phyloP scores from a whole-genome alignment of 2,888 invertebrate genomes.

The Diaphora mendica region DNA sequence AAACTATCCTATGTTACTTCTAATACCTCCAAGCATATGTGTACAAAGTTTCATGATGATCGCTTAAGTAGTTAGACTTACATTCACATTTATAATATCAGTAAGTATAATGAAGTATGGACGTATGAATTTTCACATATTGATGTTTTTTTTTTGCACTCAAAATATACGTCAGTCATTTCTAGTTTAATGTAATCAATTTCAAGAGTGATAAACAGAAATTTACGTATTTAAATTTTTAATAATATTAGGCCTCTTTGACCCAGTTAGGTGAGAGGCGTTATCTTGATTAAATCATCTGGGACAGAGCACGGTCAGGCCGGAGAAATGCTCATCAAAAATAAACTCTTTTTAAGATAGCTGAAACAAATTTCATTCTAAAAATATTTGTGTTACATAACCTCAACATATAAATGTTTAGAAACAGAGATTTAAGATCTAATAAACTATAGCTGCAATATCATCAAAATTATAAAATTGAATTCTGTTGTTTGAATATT shows the following conservation, averaged over 20 bases:
- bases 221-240: constrained; percentile 36
- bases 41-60: too few species aligned
- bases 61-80: too few species aligned
- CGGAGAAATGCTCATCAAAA: constrained; percentile 20
- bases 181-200: constrained; percentile 27
- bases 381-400: background rate
- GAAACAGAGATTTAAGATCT: background rate
- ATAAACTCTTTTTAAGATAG: background rate
- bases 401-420: background rate
- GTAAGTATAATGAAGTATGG: too few species aligned
- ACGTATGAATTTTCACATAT: too few species aligned
- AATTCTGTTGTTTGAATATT: constrained; percentile 25
- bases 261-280: constrained; percentile 30
- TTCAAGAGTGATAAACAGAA: constrained; percentile 29
- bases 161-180: too few species aligned
- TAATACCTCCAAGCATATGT: too few species aligned
- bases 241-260: constrained; percentile 25
- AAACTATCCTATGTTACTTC: too few species aligned
- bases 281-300: constrained; percentile 40
- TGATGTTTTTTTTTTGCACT: too few species aligned
- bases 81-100: too few species aligned
- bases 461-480: background rate
- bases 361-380: background rate
- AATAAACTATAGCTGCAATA: constrained; percentile 10
- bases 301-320: constrained; percentile 4